Evolutionary conservation across 2,113 vertebrate genomes (phyloP).

Genomic region (Fukomys damarensis): DNA sequence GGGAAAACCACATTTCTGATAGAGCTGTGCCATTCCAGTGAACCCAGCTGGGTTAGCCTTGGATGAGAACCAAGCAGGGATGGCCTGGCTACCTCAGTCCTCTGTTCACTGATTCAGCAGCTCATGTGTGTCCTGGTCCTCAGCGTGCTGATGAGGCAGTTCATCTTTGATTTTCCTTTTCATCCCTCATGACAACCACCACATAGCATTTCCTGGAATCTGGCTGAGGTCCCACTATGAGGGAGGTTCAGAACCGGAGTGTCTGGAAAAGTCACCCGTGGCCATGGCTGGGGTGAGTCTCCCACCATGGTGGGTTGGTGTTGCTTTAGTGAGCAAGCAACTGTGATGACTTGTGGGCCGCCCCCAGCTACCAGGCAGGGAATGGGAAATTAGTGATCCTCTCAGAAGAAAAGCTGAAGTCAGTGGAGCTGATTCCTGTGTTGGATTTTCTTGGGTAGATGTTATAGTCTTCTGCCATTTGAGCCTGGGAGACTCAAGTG

Average conservation of each 20-base stretch:
- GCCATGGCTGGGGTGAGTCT: not conserved
- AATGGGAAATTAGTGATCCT: not conserved
- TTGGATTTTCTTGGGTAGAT: not conserved
- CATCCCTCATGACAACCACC: constrained; percentile 56
- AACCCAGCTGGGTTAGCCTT: constrained; percentile 21
- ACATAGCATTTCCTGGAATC: constrained; percentile 65
- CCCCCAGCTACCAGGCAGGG: not conserved
- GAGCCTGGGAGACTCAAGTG: not conserved
- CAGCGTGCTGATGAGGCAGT: constrained; percentile 81
- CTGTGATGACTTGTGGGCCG: not conserved
- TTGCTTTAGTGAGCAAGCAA: not conserved
- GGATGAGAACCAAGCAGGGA: not conserved
- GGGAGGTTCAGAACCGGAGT: constrained; percentile 8
- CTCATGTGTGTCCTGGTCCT: constrained; percentile 62
- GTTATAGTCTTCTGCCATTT: not conserved
- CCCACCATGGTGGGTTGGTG: too few species aligned
- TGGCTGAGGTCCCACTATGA: constrained; percentile 26
- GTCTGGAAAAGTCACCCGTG: constrained; percentile 24
- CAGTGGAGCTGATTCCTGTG: not conserved
- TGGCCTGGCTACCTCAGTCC: constrained; percentile 63
- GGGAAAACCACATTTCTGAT: not conserved
- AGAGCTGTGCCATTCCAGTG: not conserved
- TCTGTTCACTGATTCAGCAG: constrained; percentile 81
- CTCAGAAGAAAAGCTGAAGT: not conserved
- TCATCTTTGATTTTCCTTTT: constrained; percentile 65